A percentile compares a stretch with the other conserved stretches of the same genome.
These are phyloP conservation scores for Neosalanx taihuensis DNA, from an alignment of 2,797 vertebrate species.

Conservation along the genomic window DNA sequence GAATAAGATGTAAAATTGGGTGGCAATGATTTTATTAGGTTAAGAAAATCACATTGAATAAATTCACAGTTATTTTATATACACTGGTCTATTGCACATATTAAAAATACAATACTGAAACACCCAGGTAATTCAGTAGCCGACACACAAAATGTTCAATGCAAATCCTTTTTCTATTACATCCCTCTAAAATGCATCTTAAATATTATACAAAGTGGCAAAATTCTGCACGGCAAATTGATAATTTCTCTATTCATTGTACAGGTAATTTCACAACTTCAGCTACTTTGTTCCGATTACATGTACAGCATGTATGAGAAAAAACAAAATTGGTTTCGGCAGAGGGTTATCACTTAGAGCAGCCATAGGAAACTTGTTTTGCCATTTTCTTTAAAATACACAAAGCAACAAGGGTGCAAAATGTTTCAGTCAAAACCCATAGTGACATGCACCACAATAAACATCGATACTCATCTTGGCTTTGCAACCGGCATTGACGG, in stretches of 20 bases:
- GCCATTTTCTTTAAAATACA: conserved; percentile 80
- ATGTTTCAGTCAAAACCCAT: conserved; percentile 62
- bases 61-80: conserved; percentile 81
- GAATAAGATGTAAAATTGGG: conserved; percentile 55
- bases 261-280: too few species aligned
- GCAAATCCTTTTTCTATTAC: neutral
- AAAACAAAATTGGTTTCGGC: conserved; percentile 26
- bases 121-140: conserved; percentile 25
- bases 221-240: conserved; percentile 48
- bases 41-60: conserved; percentile 80
- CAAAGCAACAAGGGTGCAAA: conserved; percentile 75
- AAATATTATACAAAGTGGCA: conserved; percentile 45
- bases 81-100: conserved; percentile 86
- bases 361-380: conserved; percentile 52
- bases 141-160: neutral
- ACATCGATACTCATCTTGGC: conserved; percentile 69
- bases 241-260: too few species aligned
- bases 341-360: conserved; percentile 52
- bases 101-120: conserved; percentile 62
- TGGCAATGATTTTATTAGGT: conserved; percentile 79
- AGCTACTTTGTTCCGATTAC: conserved; percentile 38
- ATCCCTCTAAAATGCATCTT: conserved; percentile 35
- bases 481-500: conserved; percentile 49
- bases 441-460: conserved; percentile 76
- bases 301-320: conserved; percentile 47